Evolutionary conservation across 2,113 vertebrate species (phyloP), one percentile per base, ranked within the genome.

Genomic region (Poicephalus meyeri): DNA sequence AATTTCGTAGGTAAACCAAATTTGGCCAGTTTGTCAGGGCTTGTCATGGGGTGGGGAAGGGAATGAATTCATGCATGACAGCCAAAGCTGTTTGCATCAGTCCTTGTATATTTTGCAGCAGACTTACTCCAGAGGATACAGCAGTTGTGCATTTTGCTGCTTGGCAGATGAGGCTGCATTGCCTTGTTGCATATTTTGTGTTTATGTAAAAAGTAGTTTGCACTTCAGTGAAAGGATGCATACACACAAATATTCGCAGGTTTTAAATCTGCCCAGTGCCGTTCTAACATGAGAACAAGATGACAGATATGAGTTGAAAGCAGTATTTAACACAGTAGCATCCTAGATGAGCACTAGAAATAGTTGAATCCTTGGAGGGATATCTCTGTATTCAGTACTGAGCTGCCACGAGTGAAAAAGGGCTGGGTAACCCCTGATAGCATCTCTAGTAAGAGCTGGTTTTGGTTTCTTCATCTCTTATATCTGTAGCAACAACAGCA

Each of bases 151-250:
- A 0, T 42, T 86, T 77, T 71, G 26, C 39, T 71, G 19, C 39
- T 33, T 60, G n/a, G 63, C n/a, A 29, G 29, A 39, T 56, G 18
- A 52, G 39, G 37, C 50, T 71, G 33, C 2, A 0, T 63, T 50
- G 35, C 41, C 1, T 0, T 49, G 35, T 37, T 50, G 33, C 4
- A 0, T 58, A 2, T 65, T 70, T 18, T 46, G 10, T 70, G 46
- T 47, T 60, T 78, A 33, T 20, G 1, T 29, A 26, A 35, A 26
- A 23, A 35, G 52, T 16, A 31, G 47, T 74, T 52, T 50, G 39
- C 86, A 10, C 26, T 42, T 53, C 29, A 23, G 1, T 47, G 35
- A 71, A 77, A 60, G 39, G 18, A 55, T 47, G 15, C 18, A 53
- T 52, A 29, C 10, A 53, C 44, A 23, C 33, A 76, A 64, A 31